Base-by-base conservation (phyloP, 2,888 invertebrate genomes). In the Mycalesis mineus region DNA sequence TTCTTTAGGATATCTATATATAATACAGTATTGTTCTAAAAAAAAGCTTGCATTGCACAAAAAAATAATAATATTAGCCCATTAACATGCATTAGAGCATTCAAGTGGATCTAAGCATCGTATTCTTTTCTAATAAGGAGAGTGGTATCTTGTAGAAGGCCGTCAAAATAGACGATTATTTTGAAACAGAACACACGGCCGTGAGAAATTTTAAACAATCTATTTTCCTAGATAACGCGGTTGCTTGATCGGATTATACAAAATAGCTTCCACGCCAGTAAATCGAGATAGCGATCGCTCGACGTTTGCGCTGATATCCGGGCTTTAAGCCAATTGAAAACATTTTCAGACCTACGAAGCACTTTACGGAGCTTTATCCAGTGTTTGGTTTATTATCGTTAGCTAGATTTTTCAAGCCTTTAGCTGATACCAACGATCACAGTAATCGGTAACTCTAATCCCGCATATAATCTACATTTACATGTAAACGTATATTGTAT, bases 261-360 rank as follows among this genome's bases (percentile, higher is more conserved):
- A 62, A 64, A 60, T 62, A 62, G 58, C 55, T 57, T 58, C 51
- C 60, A 60, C 61, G 58, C 63, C 69, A 62, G 63, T 71, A 68
- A 68, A 67, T 61, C 57, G 55, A 58, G 55, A 65, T 59, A 56
- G 52, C 53, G 56, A 63, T 60, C 54, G 60, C 57, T 61, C 60
- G 60, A 47, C 55, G 67, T 68, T 68, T 60, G 63, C 66, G 57
- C 66, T 68, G 69, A 74, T 72, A 73, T 76, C 68, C 72, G 66
- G 66, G 69, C 71, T 74, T 77, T 74, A 73, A 76, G 71, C 70
- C 75, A 74, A 75, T 74, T 69, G 74, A 70, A 72, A 75, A 72
- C 69, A 72, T 75, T 76, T 71, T 67, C 66, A 69, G 70, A 77
- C 68, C 69, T 71, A 69, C 67, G 63, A 72, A 45, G 31, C 31